phyloP scores from a whole-genome alignment of 1,140 invertebrate species.

The Ostrea denselamellosa region DNA sequence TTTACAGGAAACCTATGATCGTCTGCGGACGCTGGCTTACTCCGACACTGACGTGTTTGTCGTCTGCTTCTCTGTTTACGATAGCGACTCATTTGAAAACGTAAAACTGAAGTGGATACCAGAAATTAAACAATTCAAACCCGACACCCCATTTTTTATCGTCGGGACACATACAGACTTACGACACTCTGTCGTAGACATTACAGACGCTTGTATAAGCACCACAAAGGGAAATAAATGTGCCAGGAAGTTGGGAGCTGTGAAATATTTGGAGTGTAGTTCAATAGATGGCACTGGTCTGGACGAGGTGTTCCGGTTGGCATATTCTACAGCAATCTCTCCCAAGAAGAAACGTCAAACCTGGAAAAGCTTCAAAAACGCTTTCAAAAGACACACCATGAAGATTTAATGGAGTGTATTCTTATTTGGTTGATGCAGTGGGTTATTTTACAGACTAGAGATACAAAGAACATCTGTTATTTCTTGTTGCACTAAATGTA shows the following conservation, averaged over 20 bases:
- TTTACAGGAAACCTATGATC: slow-evolving; percentile 93
- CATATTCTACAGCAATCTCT: slow-evolving; percentile 82
- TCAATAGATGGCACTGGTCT: slow-evolving; percentile 84
- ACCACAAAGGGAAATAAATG: slow-evolving; percentile 87
- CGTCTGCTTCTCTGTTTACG: slow-evolving; percentile 99
- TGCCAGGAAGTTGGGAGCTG: slow-evolving; percentile 85
- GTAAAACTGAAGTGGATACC: slow-evolving; percentile 90
- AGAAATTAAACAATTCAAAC: slow-evolving; percentile 85
- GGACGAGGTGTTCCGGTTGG: slow-evolving; percentile 62
- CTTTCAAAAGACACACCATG: slow-evolving; percentile 49
- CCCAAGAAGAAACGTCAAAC: slow-evolving; percentile 63
- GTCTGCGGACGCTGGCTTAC: slow-evolving; percentile 95
- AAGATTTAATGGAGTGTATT: background rate
- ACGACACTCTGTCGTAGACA: slow-evolving; percentile 77
- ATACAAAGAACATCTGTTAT: background rate
- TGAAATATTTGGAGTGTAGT: slow-evolving; percentile 94
- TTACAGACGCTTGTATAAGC: slow-evolving; percentile 87
- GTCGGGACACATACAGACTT: slow-evolving; percentile 81
- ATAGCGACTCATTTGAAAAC: slow-evolving; percentile 98
- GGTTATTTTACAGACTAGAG: background rate
- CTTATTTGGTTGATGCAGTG: background rate
- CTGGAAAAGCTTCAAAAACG: slow-evolving; percentile 61
- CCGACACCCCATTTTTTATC: slow-evolving; percentile 89
- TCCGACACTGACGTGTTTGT: slow-evolving; percentile 99
- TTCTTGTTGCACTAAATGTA: background rate